A percentile compares a stretch with the other conserved stretches of the same genome.
phyloP scores from a whole-genome alignment of 2,113 vertebrate genomes.

The Orientallactaga bullata region DNA sequence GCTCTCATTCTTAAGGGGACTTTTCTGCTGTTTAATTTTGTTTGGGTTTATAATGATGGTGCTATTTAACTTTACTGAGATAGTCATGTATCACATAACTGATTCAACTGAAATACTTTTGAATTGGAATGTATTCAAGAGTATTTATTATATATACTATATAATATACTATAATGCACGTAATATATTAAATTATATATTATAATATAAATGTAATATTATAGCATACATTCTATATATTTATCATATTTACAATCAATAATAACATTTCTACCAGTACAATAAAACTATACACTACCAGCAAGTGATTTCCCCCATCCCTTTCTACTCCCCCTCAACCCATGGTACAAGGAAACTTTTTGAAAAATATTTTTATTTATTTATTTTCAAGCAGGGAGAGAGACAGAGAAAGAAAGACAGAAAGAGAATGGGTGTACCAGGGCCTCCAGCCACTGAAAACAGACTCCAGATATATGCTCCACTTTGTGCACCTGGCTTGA shows the following conservation, averaged over 20 bases:
- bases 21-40: not conserved
- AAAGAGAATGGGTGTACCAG: no score
- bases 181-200: no score
- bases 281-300: not conserved
- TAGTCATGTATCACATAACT: not conserved
- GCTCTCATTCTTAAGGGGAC: not conserved
- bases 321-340: not conserved
- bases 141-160: not conserved
- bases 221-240: no score
- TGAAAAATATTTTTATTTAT: no score
- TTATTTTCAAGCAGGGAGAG: no score
- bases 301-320: not conserved
- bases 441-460: no score
- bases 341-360: not conserved
- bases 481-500: no score
- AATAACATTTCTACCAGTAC: not conserved
- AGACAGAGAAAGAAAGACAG: no score
- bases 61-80: not conserved
- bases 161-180: no score
- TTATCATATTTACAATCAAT: not conserved
- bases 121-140: not conserved
- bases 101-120: not conserved
- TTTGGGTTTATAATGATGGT: not conserved
- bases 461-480: no score
- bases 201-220: no score